phyloP scores from a whole-genome alignment of 2,113 vertebrate genomes.

The Arothron firmamentum region DNA sequence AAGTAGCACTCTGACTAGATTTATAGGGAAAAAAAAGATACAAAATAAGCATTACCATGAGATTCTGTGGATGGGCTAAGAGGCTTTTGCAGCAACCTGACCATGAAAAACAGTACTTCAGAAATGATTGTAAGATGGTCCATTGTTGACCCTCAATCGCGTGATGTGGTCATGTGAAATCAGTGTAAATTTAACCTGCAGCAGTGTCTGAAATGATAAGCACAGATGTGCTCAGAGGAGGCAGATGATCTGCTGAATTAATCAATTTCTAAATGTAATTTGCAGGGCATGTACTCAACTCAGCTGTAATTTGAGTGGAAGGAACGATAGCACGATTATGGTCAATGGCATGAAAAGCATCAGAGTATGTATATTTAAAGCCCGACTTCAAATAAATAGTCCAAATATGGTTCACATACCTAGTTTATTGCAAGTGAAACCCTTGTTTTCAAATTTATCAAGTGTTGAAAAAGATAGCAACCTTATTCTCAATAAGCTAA shows the following conservation, averaged over 20 bases:
- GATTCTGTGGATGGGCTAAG: too few species aligned
- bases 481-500: too few species aligned
- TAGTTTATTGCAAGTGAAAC: too few species aligned
- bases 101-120: too few species aligned
- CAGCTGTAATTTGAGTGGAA: slow-evolving; percentile 35
- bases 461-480: too few species aligned
- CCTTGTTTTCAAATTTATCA: too few species aligned
- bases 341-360: slow-evolving; percentile 2
- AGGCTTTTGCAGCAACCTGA: too few species aligned
- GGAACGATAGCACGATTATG: background rate
- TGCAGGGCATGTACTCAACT: slow-evolving; percentile 16
- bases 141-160: slow-evolving; percentile 39
- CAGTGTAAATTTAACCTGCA: slow-evolving; percentile 19
- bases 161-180: slow-evolving; percentile 7
- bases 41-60: too few species aligned
- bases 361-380: slow-evolving; percentile 8
- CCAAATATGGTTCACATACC: too few species aligned
- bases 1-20: too few species aligned
- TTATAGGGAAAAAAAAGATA: too few species aligned
- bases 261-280: slow-evolving; percentile 32
- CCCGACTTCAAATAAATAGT: slow-evolving; percentile 21
- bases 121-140: background rate
- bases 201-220: slow-evolving; percentile 20
- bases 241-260: slow-evolving; percentile 43
- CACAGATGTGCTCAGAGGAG: slow-evolving; percentile 23